Conservation (phyloP, 2,797 vertebrate genomes). For the Dryobates pubescens region DNA sequence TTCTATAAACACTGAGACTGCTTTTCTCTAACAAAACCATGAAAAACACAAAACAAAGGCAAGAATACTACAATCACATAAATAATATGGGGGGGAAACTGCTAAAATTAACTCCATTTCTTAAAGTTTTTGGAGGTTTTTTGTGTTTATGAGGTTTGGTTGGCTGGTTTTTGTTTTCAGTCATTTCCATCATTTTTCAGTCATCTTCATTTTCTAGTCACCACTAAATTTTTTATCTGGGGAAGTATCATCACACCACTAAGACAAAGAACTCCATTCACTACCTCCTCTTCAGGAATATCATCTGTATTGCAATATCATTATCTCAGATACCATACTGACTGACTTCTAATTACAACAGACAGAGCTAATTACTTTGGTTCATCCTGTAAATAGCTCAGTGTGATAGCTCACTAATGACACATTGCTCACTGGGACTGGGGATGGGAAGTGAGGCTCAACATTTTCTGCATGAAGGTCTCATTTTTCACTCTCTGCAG, state of each 20-base stretch:
- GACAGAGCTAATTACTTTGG: slow-evolving; percentile 48
- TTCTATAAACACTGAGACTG: background rate
- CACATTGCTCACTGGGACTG: background rate
- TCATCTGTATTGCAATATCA: slow-evolving; percentile 26
- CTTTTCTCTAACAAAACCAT: background rate
- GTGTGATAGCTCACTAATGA: slow-evolving; percentile 34
- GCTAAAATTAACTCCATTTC: background rate
- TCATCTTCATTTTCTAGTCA: background rate
- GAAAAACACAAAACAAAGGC: background rate
- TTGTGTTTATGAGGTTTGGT: no score
- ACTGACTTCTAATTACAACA: slow-evolving; percentile 54
- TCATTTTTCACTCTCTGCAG: no score
- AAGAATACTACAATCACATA: background rate
- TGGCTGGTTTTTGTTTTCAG: background rate
- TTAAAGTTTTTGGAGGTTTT: background rate
- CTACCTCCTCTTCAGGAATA: slow-evolving; percentile 22
- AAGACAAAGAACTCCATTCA: background rate
- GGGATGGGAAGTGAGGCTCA: background rate
- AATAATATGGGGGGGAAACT: background rate
- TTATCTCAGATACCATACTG: slow-evolving; percentile 45
- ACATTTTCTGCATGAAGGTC: no score
- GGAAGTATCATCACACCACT: background rate
- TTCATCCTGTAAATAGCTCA: slow-evolving; percentile 57
- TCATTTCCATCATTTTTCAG: background rate
- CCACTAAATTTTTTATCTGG: background rate